Evolutionary conservation across 2,113 vertebrate genomes (phyloP).

Genomic region (Strigops habroptila): DNA sequence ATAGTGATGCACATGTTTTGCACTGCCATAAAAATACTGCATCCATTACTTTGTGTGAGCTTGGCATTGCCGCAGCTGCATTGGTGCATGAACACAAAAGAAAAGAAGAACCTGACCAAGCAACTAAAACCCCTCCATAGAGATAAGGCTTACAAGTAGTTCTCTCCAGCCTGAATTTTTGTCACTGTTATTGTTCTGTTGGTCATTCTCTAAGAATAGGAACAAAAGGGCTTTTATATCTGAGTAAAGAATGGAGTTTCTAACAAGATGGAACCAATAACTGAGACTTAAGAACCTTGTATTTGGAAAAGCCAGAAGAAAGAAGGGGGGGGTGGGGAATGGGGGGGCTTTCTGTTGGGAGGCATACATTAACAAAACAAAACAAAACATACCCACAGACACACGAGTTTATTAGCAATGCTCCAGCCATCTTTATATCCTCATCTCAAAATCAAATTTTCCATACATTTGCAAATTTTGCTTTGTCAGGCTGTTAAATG

Average conservation of each 20-base stretch:
- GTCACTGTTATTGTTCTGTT: not conserved
- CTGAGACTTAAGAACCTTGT: not conserved
- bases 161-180: not conserved
- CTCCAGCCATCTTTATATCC: not conserved
- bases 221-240: not conserved
- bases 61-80: not conserved
- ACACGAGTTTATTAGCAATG: not conserved
- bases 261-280: not conserved
- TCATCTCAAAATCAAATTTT: not conserved
- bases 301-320: not conserved
- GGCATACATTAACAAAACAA: not conserved
- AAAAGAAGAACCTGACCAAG: not conserved
- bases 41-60: not conserved
- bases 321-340: not conserved
- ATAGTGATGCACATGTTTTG: not conserved
- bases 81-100: not conserved
- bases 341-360: not conserved
- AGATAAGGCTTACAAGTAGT: not conserved
- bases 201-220: not conserved
- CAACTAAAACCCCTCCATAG: not conserved
- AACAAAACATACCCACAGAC: not conserved
- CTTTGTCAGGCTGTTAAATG: not conserved
- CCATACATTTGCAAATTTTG: not conserved
- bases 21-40: not conserved
- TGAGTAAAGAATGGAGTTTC: not conserved